These are phyloP conservation scores for Chrysolina haemoptera DNA, from an alignment of 2,888 invertebrate genomes.

Conservation along the genomic window DNA sequence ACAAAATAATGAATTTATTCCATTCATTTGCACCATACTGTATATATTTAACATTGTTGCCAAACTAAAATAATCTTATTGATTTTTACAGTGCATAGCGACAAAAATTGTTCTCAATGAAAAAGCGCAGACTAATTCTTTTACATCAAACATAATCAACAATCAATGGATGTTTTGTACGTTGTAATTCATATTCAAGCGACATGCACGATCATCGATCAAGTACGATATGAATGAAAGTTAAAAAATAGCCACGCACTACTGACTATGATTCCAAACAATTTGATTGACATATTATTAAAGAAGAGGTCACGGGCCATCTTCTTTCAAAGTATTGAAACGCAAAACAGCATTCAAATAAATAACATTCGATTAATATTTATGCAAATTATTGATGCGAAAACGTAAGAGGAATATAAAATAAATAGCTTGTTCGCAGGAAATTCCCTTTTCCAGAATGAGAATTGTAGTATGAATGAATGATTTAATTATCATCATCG, in stretches of 20 bases:
- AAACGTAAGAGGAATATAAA: neutral
- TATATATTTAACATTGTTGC: neutral
- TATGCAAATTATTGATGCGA: neutral
- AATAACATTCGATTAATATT: neutral
- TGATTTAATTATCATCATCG: too few relatives aligned
- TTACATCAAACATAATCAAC: too few relatives aligned
- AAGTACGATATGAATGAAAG: neutral
- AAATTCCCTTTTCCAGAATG: too few relatives aligned
- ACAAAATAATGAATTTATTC: too few relatives aligned
- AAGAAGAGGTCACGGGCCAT: slow-evolving; percentile 19
- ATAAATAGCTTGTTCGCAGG: neutral
- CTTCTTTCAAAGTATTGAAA: neutral
- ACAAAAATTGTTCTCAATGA: too few relatives aligned
- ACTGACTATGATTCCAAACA: slow-evolving; percentile 11
- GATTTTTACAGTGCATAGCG: too few relatives aligned
- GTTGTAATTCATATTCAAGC: too few relatives aligned
- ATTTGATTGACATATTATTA: slow-evolving; percentile 32
- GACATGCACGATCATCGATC: slow-evolving; percentile 4
- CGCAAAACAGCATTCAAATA: neutral
- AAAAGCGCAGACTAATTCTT: too few relatives aligned
- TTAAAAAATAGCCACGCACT: slow-evolving; percentile 20
- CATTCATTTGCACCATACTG: too few relatives aligned
- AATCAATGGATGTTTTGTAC: too few relatives aligned
- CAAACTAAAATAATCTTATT: too few relatives aligned
- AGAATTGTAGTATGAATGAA: too few relatives aligned